Conservation (phyloP, 2,113 vertebrate genomes). For the Gymnobelideus leadbeateri region DNA sequence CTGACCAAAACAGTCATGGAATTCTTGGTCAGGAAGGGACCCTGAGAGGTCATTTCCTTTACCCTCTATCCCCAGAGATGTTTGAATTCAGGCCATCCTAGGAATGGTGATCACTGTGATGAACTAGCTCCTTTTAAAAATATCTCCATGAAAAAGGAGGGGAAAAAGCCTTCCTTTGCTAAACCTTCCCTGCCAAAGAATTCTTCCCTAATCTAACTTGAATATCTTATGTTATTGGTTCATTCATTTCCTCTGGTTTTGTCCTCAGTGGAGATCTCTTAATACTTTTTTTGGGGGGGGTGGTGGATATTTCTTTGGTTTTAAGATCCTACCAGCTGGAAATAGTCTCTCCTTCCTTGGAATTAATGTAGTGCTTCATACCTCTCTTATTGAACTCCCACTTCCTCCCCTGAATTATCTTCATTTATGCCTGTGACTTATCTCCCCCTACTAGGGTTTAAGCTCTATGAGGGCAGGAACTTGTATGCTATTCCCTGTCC, state of each 20-base stretch:
- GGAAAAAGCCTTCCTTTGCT: not conserved
- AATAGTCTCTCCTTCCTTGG: not conserved
- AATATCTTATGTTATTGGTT: not conserved
- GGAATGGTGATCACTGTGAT: not conserved
- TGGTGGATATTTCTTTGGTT: not conserved
- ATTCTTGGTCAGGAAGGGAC: not conserved
- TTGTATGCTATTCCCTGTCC: not conserved
- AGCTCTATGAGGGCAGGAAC: not conserved
- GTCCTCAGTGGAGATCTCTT: not conserved
- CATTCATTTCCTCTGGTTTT: not conserved
- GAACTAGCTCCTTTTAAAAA: not conserved
- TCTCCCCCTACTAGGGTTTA: not conserved
- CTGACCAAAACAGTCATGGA: not conserved
- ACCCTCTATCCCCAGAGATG: not conserved
- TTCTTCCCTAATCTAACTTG: not conserved
- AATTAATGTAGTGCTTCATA: not conserved
- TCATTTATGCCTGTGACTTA: not conserved
- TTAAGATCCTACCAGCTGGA: not conserved
- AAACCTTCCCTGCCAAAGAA: not conserved
- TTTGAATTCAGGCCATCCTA: not conserved
- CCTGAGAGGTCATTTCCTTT: conserved; percentile 1
- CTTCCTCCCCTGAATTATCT: not conserved
- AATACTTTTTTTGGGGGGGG: not conserved
- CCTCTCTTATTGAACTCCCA: not conserved
- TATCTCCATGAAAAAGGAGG: not conserved